Conservation (phyloP, 35 echinoderm and acorn worm genomes). For the Chiridota heheva region DNA sequence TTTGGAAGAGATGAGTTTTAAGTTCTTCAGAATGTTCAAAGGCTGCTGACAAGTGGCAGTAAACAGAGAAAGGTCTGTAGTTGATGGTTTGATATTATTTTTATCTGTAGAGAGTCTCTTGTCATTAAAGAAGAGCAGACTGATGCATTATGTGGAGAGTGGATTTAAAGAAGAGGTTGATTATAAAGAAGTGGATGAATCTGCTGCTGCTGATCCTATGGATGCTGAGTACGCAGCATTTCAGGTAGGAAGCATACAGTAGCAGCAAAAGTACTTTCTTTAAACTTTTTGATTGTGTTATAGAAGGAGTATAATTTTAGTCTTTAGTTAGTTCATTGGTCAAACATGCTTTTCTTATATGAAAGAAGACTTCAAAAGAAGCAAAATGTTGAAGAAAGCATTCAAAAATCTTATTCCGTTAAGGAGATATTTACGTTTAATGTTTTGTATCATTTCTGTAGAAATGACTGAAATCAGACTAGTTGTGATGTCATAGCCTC, state of each 20-base stretch:
- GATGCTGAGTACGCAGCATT: slow-evolving; percentile 80
- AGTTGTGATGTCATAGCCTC: too few species aligned
- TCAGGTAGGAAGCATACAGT: slow-evolving; percentile 40
- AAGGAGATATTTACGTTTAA: too few species aligned
- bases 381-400: too few species aligned
- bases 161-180: not conserved
- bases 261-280: not conserved
- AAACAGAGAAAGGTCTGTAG: not conserved
- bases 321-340: not conserved
- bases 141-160: slow-evolving; percentile 68
- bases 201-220: slow-evolving; percentile 21
- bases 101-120: slow-evolving; percentile 69
- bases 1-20: too few species aligned
- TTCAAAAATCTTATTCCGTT: too few species aligned
- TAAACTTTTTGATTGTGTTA: not conserved
- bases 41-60: not conserved
- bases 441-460: too few species aligned
- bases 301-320: not conserved
- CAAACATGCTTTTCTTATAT: too few species aligned
- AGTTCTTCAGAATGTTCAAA: not conserved
- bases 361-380: slow-evolving; percentile 33
- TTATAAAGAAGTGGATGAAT: not conserved
- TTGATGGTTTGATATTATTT: not conserved
- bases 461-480: too few species aligned
- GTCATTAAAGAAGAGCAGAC: slow-evolving; percentile 85